Base-by-base conservation (phyloP, 53 echinoderm and acorn worm genomes). In the Henricia sp. region DNA sequence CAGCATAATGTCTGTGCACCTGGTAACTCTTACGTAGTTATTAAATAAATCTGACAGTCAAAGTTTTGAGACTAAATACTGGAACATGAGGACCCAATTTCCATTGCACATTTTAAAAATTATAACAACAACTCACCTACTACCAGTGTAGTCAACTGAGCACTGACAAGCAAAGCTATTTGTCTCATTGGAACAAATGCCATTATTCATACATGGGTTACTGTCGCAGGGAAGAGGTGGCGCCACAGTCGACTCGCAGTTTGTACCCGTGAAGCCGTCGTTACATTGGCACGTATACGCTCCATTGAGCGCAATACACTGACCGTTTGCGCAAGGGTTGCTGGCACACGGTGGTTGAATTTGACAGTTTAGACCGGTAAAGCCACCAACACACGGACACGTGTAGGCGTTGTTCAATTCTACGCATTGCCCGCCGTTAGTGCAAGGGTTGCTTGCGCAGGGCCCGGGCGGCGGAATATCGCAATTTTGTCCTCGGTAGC, bases 151-250 rank as follows among this genome's bases (percentile, higher is more conserved):
- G 9, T 82, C 73, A 0, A 38, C 6, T 0, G 83, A 56, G 36
- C 95, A 95, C 13, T 85, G 67, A 50, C 97, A 96, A 3, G 62
- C 20, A 48, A 74, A 96, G 13, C 78, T 54, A 66, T 65, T 36
- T 11, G 62, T 25, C n/a, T 37, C 50, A 58, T 73, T 69, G 40
- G 28, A 1, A 56, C 96, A 96, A 21, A 34, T 60, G 5, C 87
- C 93, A 21, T 74, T 80, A 50, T 96, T 91, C n/a, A 84, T 25
- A 86, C 96, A 96, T 0, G 96, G 96, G 26, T 82, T 71, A 59
- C 91, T 91, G 62, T 53, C 26, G 52, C 96, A 96, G 33, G 89
- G 58, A 6, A 70, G 66, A 10, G 83, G 84, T 3, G 86, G 86
- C 1, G 86, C 30, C 9, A 16, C 72, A 24, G 75, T 86, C 10